Evolutionary conservation across 2,797 vertebrate species (phyloP).

Genomic region (Scolopax bukidnonensis): DNA sequence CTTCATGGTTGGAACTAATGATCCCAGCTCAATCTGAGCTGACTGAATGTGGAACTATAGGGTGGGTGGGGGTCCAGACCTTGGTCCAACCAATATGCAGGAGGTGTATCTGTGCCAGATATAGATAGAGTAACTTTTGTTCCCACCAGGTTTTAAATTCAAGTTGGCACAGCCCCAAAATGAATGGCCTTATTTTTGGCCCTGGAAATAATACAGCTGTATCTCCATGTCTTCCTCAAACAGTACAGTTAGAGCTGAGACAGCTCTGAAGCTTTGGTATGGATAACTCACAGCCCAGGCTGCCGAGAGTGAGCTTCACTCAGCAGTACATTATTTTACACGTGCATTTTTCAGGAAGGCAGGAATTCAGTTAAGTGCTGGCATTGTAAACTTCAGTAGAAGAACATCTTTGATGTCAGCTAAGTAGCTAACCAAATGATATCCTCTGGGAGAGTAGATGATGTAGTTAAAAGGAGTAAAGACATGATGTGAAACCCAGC

Average conservation of each 20-base stretch:
- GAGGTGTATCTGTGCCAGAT: neutral
- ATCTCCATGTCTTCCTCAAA: neutral
- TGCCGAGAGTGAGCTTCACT: neutral
- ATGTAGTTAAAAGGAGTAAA: neutral
- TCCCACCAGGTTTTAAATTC: neutral
- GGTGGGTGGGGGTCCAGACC: neutral
- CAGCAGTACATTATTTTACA: neutral
- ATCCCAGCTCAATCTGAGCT: neutral
- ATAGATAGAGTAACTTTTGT: neutral
- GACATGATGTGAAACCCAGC: neutral
- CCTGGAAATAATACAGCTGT: neutral
- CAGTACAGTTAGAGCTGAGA: neutral
- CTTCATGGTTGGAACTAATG: neutral
- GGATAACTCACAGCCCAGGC: neutral
- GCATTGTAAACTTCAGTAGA: neutral
- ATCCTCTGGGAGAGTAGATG: neutral
- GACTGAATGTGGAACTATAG: neutral
- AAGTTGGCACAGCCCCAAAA: neutral
- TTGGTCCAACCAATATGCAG: fast-evolving
- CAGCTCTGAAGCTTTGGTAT: neutral
- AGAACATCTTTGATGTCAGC: conserved; percentile 18
- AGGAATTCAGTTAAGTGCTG: neutral
- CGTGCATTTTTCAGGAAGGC: neutral
- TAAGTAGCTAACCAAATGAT: neutral
- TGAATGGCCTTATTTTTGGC: neutral